Base-by-base conservation (phyloP, 2,888 invertebrate species). In the Campoplex capitator region DNA sequence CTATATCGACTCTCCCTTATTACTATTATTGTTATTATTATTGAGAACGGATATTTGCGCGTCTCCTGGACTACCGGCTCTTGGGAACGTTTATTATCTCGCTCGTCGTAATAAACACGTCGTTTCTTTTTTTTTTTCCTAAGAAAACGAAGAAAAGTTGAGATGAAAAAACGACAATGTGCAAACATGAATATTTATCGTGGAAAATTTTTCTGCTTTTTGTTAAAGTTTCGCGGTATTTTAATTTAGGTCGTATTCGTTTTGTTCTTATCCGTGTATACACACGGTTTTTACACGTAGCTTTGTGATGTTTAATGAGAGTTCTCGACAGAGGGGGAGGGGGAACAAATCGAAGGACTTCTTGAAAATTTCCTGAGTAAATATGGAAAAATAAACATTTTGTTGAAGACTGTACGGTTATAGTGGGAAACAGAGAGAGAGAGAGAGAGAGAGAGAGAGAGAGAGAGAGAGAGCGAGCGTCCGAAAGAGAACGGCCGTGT, bases 1-100 rank as follows among this genome's bases (percentile, higher is more conserved):
- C 89, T 62, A 32, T 62, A 62, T 90, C 90, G 88, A 89, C 89
- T 87, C 90, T 89, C 89, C 90, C 88, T 89, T 90, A 88, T 67
- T 77, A 38, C 45, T n/a, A 62, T 56, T 62, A 75, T 80, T 74
- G 74, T 45, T 78, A 70, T 58, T 73, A 58, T 62, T 79, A 76
- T 54, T 51, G 56, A 18, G n/a, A 38, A 54, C 18, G 16, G 9
- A 32, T 16, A 62, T 62, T 62, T 62, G 62, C 62, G 32, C 62
- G 62, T 62, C 62, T 62, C 3, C 16, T 16, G 7, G 16, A 62
- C 32, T 16, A 62, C 62, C 62, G 62, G 32, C 62, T 62, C 32
- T 13, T 13, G 62, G 16, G 28, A 4, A 62, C 16, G 16, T 32
- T 32, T 32, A 13, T 62, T 32, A 62, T 32, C 32, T 32, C 16